Evolutionary conservation across 2,888 invertebrate species (phyloP).

Genomic region (Polia nebulosa): DNA sequence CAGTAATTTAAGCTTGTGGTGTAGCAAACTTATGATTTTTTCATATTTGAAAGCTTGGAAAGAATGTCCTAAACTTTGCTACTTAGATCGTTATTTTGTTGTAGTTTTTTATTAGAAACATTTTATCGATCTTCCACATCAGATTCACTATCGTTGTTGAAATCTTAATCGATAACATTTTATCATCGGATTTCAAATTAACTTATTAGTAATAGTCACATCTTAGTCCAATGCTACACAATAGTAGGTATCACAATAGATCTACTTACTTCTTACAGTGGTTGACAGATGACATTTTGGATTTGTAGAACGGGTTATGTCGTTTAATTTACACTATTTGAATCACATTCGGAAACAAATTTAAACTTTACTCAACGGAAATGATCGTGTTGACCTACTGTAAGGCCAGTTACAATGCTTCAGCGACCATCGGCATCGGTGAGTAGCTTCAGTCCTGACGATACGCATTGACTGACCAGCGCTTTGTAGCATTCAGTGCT

Average conservation of each 20-base stretch:
- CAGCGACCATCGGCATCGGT: neutral
- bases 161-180: neutral
- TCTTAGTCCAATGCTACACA: slow-evolving; percentile 11
- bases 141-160: neutral
- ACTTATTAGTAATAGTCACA: neutral
- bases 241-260: slow-evolving; percentile 8
- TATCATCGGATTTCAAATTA: slow-evolving; percentile 1
- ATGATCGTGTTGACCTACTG: neutral
- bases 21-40: neutral
- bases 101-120: slow-evolving; percentile 1
- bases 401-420: neutral
- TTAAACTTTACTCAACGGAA: neutral
- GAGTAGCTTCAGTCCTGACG: neutral
- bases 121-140: neutral
- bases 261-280: slow-evolving; percentile 13
- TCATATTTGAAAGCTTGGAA: neutral
- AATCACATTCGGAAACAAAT: neutral
- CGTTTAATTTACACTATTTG: neutral
- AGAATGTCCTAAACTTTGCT: neutral
- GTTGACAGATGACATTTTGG: neutral
- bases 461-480: neutral
- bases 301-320: neutral
- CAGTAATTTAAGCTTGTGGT: neutral
- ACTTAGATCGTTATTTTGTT: neutral
- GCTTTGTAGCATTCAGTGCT: neutral